phyloP scores from a whole-genome alignment of 1,140 invertebrate genomes.

The Stratiolaelaps scimitus region DNA sequence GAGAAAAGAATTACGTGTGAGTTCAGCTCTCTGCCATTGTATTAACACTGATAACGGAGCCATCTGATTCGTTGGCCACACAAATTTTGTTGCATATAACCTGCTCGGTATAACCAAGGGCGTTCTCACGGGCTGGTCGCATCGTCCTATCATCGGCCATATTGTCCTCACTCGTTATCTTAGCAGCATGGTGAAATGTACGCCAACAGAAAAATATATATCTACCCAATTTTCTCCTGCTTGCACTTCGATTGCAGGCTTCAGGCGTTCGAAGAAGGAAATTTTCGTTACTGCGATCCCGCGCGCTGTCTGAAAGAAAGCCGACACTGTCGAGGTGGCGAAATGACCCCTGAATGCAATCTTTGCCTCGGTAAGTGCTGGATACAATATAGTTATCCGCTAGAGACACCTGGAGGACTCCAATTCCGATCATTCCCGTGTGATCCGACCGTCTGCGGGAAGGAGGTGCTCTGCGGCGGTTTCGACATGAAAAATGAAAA shows the following conservation, averaged over 20 bases:
- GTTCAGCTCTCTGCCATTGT: too few relatives aligned
- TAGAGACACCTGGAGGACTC: background rate
- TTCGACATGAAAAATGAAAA: constrained; percentile 2
- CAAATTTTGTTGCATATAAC: too few relatives aligned
- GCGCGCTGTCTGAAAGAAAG: constrained; percentile 22
- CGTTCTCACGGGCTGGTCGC: too few relatives aligned
- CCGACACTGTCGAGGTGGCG: background rate
- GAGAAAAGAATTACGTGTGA: too few relatives aligned
- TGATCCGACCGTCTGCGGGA: constrained; percentile 3
- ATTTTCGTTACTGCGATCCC: constrained; percentile 17
- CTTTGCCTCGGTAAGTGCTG: constrained; percentile 17
- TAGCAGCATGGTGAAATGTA: too few relatives aligned
- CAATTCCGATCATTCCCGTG: constrained; percentile 10
- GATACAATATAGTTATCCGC: constrained; percentile 9
- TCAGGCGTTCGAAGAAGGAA: background rate
- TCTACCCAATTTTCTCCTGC: too few relatives aligned
- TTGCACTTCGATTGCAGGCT: background rate
- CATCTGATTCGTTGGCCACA: too few relatives aligned
- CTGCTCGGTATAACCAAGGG: too few relatives aligned
- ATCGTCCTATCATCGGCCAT: too few relatives aligned
- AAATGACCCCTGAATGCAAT: constrained; percentile 19
- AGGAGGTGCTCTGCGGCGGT: constrained; percentile 13
- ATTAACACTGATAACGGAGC: too few relatives aligned
- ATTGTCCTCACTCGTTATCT: too few relatives aligned
- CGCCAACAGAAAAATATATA: too few relatives aligned